Evolutionary conservation across 2,888 invertebrate genomes (phyloP).

Genomic region (Labia minor): DNA sequence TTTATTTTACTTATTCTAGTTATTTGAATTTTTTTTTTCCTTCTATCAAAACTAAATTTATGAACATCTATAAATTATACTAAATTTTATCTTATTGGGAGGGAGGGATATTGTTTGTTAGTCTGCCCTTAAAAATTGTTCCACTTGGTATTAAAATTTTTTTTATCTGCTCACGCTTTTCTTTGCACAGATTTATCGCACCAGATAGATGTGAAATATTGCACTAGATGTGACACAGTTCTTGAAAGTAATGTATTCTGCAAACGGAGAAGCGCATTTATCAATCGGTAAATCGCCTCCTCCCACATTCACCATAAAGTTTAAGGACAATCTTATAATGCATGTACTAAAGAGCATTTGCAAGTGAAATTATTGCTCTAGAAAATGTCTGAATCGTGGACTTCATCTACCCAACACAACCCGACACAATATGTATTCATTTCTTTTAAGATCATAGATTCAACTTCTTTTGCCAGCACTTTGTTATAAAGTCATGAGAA

Average conservation of each 20-base stretch:
- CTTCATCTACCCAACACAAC: neutral
- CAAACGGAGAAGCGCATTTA: conserved; percentile 7
- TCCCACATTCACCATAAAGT: conserved; percentile 13
- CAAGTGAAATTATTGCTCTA: conserved; percentile 13
- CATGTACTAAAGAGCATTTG: conserved; percentile 8
- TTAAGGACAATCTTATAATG: conserved; percentile 13
- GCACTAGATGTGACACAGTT: conserved; percentile 13
- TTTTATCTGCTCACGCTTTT: neutral
- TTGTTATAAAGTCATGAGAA: conserved; percentile 13
- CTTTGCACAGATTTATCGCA: neutral
- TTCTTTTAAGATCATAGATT: neutral
- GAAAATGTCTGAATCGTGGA: conserved; percentile 13
- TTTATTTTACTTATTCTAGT: too few relatives aligned
- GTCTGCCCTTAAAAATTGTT: neutral
- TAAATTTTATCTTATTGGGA: too few relatives aligned
- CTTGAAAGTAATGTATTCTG: conserved; percentile 13
- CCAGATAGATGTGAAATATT: conserved; percentile 13
- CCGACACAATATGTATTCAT: conserved; percentile 2
- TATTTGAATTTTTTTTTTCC: too few relatives aligned
- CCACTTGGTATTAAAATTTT: neutral
- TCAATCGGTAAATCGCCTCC: conserved; percentile 8
- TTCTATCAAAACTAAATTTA: too few relatives aligned
- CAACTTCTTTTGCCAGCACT: neutral
- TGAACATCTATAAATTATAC: too few relatives aligned
- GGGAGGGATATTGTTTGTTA: neutral